phyloP scores from a whole-genome alignment of 2,113 vertebrate genomes.

The Oreochromis tanganicae region DNA sequence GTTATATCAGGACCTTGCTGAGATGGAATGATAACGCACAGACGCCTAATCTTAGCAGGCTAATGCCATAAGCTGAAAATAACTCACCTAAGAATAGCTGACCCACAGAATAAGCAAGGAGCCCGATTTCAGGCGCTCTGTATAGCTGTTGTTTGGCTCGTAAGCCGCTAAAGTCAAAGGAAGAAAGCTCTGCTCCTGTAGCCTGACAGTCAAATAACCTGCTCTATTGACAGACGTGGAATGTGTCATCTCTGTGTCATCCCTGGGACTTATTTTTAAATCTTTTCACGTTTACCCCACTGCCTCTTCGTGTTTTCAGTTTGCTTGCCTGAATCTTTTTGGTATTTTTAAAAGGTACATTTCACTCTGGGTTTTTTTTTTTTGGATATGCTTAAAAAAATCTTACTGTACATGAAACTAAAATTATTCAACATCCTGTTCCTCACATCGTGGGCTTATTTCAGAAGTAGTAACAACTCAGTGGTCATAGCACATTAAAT shows the following conservation, averaged over 20 bases:
- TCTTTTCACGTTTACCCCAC: conserved; percentile 19
- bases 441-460: background rate
- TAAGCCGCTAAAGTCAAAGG: conserved; percentile 1
- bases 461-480: background rate
- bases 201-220: conserved; percentile 23
- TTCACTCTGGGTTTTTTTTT: background rate
- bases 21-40: conserved; percentile 97
- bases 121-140: conserved; percentile 65
- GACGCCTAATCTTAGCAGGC: conserved; percentile 96
- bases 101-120: conserved; percentile 91
- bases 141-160: conserved; percentile 63
- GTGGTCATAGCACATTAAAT: background rate
- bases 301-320: conserved; percentile 10
- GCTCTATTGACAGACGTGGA: conserved; percentile 49
- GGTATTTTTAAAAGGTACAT: background rate
- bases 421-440: background rate
- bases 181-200: background rate
- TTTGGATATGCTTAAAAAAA: background rate
- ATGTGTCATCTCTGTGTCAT: conserved; percentile 37
- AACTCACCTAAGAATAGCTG: conserved; percentile 98
- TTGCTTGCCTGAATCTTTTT: background rate
- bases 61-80: conserved; percentile 97
- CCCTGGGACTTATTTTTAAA: conserved; percentile 27
- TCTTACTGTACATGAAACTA: background rate
- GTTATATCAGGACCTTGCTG: conserved; percentile 91